Conservation (phyloP, 2,113 vertebrate species). For the Enhydra lutris region DNA sequence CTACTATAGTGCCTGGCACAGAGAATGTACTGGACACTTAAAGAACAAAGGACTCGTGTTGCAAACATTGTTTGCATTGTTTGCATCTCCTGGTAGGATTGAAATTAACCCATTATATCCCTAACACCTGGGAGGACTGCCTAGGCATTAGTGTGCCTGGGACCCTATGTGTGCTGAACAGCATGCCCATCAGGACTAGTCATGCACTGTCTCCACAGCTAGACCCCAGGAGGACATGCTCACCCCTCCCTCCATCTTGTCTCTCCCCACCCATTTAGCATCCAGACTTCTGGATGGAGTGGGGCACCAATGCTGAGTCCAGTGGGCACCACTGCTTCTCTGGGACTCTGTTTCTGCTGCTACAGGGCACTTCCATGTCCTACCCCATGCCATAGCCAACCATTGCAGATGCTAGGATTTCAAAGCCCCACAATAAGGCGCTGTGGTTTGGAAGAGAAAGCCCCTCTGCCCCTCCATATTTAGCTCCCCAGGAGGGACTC, state of each 20-base stretch:
- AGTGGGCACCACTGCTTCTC: neutral
- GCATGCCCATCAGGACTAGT: neutral
- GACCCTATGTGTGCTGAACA: neutral
- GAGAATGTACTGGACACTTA: neutral
- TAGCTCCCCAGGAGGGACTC: neutral
- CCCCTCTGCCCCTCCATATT: neutral
- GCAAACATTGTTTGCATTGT: neutral
- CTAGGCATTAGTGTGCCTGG: neutral
- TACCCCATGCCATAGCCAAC: neutral
- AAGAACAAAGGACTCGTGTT: neutral
- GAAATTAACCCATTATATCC: neutral
- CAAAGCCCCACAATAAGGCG: neutral
- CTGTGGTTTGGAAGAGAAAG: neutral
- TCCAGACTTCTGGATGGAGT: neutral
- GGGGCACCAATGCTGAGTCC: no score
- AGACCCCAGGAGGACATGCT: neutral
- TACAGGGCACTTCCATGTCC: neutral
- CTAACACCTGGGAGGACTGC: neutral
- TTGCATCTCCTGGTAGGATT: neutral
- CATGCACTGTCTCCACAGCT: rapidly evolving
- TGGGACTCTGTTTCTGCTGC: neutral
- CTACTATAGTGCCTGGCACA: neutral
- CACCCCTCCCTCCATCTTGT: neutral
- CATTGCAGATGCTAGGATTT: neutral
- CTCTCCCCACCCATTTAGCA: neutral